Evolutionary conservation across 1,140 invertebrate genomes (phyloP).

Genomic region (Platyscapa corneri): DNA sequence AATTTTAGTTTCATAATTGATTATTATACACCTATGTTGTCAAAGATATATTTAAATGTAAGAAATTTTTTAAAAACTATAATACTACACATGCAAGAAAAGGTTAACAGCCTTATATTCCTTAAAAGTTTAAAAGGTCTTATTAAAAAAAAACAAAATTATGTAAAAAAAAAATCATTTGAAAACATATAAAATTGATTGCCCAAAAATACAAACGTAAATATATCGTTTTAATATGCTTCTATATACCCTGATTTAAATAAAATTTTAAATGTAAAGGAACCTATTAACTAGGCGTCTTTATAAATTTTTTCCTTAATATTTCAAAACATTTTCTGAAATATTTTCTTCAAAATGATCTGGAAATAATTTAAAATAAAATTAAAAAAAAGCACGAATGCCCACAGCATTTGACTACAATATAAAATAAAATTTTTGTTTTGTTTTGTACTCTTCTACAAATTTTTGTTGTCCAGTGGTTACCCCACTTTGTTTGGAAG

Average conservation of each 20-base stretch:
- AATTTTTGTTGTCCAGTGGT: conserved; percentile 38
- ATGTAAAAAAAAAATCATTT: background rate
- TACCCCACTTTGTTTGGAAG: conserved; percentile 8
- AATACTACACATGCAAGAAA: background rate
- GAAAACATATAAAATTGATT: conserved; percentile 25
- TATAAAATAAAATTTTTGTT: conserved; percentile 43
- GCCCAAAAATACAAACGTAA: background rate
- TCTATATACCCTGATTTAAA: background rate
- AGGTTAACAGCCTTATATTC: background rate
- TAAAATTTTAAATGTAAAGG: background rate
- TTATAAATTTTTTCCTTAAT: background rate
- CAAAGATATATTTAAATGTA: background rate
- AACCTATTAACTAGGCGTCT: conserved; percentile 6
- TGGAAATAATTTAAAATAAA: conserved; percentile 36
- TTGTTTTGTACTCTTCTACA: conserved; percentile 50
- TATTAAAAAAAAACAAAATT: background rate
- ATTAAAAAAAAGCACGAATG: conserved; percentile 44
- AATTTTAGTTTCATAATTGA: background rate
- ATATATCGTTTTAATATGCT: background rate
- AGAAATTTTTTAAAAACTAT: background rate
- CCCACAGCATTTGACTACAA: conserved; percentile 49
- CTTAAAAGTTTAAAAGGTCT: background rate
- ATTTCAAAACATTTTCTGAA: conserved; percentile 42
- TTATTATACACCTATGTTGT: too few species aligned
- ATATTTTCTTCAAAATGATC: conserved; percentile 33